These are phyloP conservation scores for Laticauda colubrina DNA, from an alignment of 2,113 vertebrate genomes.

Conservation along the genomic window DNA sequence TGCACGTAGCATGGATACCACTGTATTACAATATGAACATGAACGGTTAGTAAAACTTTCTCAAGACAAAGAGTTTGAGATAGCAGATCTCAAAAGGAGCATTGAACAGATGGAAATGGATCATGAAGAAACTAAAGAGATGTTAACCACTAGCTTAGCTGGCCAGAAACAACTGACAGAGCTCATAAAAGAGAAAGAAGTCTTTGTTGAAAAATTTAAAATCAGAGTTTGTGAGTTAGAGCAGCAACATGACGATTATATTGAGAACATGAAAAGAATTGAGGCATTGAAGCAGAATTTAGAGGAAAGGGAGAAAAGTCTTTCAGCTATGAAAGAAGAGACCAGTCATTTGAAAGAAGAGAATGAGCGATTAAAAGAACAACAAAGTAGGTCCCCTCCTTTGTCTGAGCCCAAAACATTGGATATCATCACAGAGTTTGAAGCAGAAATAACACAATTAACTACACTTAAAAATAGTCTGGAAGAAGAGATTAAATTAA, in stretches of 20 bases:
- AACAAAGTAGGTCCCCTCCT: conserved; percentile 79
- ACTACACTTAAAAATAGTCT: conserved; percentile 74
- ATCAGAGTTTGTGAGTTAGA: conserved; percentile 72
- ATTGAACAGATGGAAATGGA: conserved; percentile 77
- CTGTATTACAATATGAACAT: conserved; percentile 78
- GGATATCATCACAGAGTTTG: conserved; percentile 87
- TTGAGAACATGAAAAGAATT: conserved; percentile 63
- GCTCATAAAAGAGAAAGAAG: conserved; percentile 87
- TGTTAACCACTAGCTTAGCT: conserved; percentile 82
- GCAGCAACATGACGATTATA: conserved; percentile 70
- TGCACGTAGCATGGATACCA: conserved; percentile 73
- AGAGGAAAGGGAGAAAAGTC: conserved; percentile 88
- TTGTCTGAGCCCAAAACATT: conserved; percentile 81
- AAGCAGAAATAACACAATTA: conserved; percentile 85
- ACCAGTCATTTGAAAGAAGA: conserved; percentile 96
- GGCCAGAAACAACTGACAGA: conserved; percentile 88
- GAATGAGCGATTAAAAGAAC: conserved; percentile 86
- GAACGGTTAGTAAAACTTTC: conserved; percentile 77
- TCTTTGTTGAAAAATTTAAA: conserved; percentile 80
- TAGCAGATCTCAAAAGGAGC: conserved; percentile 77
- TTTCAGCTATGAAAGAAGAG: conserved; percentile 93
- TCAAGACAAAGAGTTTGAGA: conserved; percentile 85
- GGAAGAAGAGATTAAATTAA: conserved; percentile 79
- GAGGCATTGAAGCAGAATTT: conserved; percentile 74
- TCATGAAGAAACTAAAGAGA: conserved; percentile 83